A percentile compares a stretch with the other conserved stretches of the same genome.
Conservation (phyloP, 2,113 vertebrate genomes). For the Hemichromis elongatus region DNA sequence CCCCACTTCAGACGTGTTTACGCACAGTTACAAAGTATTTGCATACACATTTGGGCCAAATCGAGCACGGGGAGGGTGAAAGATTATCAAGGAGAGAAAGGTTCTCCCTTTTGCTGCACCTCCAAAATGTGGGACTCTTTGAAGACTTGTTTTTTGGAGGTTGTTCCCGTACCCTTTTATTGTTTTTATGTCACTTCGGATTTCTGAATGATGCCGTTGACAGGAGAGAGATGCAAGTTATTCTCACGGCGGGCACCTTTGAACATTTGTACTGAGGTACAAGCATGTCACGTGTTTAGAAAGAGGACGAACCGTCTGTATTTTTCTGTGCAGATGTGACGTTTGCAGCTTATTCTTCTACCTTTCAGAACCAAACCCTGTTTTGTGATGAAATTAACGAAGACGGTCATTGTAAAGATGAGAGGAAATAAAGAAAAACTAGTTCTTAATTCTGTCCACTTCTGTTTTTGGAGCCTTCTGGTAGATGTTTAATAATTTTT, state of each 20-base stretch:
- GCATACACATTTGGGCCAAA: constrained; percentile 59
- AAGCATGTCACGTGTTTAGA: background rate
- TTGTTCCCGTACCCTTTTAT: constrained; percentile 32
- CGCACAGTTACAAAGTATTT: constrained; percentile 20
- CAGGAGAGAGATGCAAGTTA: background rate
- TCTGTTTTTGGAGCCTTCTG: constrained; percentile 39
- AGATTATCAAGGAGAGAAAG: constrained; percentile 13
- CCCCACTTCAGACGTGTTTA: constrained; percentile 19
- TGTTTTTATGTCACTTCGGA: constrained; percentile 39
- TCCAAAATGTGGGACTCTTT: constrained; percentile 51
- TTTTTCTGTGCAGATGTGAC: constrained; percentile 51
- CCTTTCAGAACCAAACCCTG: background rate
- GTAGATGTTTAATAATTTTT: constrained; percentile 45
- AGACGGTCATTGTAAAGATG: background rate
- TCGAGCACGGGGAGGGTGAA: constrained; percentile 6
- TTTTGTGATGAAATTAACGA: background rate
- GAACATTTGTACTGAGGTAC: constrained; percentile 32
- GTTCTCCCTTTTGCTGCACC: constrained; percentile 49
- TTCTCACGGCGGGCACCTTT: constrained; percentile 13
- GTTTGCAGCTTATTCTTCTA: constrained; percentile 31
- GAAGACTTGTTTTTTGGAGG: constrained; percentile 26
- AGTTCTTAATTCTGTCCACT: constrained; percentile 19
- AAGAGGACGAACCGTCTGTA: constrained; percentile 24
- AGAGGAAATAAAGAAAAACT: background rate
- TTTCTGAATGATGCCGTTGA: constrained; percentile 13